Percentiles rank a stretch among this genome's conserved stretches.
Conservation (phyloP, 1,140 invertebrate genomes). For the Orius laevigatus region DNA sequence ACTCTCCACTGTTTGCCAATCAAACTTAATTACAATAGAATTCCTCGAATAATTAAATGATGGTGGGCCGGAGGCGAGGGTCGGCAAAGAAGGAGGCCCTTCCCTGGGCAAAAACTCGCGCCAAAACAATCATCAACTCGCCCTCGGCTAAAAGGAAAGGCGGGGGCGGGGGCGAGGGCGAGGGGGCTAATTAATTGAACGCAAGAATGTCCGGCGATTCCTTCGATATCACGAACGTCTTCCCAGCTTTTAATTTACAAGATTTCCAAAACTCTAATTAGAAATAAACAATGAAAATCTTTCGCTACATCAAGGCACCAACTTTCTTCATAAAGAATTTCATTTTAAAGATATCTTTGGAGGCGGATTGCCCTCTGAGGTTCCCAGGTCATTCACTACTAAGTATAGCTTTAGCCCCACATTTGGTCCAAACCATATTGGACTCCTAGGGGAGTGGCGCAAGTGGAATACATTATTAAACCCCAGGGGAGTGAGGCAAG, state of each 20-base stretch:
- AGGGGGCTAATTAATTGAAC: constrained; percentile 8
- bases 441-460: too few relatives aligned
- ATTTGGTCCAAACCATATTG: too few relatives aligned
- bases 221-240: constrained; percentile 1
- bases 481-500: too few relatives aligned
- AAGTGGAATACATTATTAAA: too few relatives aligned
- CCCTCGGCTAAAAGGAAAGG: neutral
- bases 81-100: neutral
- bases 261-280: too few relatives aligned
- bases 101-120: constrained; percentile 8
- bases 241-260: neutral
- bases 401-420: too few relatives aligned
- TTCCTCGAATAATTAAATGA: constrained; percentile 11
- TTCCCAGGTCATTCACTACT: too few relatives aligned
- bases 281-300: too few relatives aligned
- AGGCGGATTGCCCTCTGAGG: too few relatives aligned
- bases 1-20: constrained; percentile 7
- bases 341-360: too few relatives aligned
- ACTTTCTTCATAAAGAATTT: too few relatives aligned
- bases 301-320: too few relatives aligned
- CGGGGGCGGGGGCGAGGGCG: neutral
- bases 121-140: constrained; percentile 9
- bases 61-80: neutral
- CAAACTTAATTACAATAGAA: constrained; percentile 12
- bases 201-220: constrained; percentile 5